Evolutionary conservation across 2,888 invertebrate genomes (phyloP).

Genomic region (Drosophila phalerata): DNA sequence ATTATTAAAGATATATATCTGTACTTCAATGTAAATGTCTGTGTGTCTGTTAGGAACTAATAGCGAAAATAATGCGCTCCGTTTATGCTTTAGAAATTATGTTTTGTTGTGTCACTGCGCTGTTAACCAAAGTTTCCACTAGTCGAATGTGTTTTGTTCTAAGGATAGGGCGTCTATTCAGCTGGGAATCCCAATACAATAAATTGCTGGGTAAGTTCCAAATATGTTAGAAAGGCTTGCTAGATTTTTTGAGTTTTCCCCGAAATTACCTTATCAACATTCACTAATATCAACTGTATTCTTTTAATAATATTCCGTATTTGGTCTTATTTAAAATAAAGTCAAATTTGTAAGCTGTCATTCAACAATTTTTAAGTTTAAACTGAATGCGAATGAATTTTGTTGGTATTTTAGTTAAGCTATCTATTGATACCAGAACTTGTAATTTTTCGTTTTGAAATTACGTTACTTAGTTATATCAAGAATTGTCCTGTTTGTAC

Average conservation of each 20-base stretch:
- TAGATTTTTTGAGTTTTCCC: background rate
- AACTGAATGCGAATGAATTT: background rate
- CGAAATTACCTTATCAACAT: background rate
- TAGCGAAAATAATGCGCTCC: slow-evolving; percentile 73
- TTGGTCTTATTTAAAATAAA: background rate
- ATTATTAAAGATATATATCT: slow-evolving; percentile 46
- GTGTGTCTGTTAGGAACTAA: slow-evolving; percentile 71
- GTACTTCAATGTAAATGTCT: slow-evolving; percentile 55
- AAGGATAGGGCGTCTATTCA: background rate
- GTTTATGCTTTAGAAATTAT: slow-evolving; percentile 37
- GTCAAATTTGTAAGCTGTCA: background rate
- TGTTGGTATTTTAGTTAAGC: slow-evolving; percentile 7
- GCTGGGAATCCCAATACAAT: slow-evolving; percentile 2
- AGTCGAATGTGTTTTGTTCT: slow-evolving; percentile 5
- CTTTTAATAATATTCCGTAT: background rate
- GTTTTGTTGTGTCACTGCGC: slow-evolving; percentile 37
- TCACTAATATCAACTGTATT: background rate
- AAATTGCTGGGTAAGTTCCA: background rate
- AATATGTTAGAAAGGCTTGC: background rate
- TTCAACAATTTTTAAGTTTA: background rate
- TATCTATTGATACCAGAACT: slow-evolving; percentile 6
- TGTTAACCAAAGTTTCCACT: slow-evolving; percentile 39
- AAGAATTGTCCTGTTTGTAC: background rate
- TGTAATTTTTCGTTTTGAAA: background rate
- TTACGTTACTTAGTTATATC: background rate